These are phyloP conservation scores for Clarias fuscus DNA, from an alignment of 2,797 vertebrate genomes.

Conservation along the genomic window DNA sequence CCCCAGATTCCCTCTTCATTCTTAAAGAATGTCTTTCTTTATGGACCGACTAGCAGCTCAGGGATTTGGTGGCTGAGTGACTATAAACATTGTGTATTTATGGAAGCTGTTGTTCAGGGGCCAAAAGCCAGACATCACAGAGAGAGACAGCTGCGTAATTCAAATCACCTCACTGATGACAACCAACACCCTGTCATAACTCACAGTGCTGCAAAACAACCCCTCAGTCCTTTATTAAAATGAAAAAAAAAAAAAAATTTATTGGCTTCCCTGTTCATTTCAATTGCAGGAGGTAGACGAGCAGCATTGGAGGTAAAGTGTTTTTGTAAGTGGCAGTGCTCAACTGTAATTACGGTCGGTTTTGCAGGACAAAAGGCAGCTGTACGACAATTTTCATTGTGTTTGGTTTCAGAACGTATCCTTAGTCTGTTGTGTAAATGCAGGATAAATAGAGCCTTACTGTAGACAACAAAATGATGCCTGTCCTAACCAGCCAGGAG, in stretches of 20 bases:
- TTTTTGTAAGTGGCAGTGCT: conserved; percentile 54
- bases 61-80: conserved; percentile 31
- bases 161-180: conserved; percentile 50
- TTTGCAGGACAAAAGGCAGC: conserved; percentile 53
- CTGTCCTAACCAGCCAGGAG: conserved; percentile 4
- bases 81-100: conserved; percentile 74
- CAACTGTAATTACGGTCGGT: conserved; percentile 68
- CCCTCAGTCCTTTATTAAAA: background rate
- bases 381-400: conserved; percentile 59
- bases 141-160: conserved; percentile 62
- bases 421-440: conserved; percentile 62
- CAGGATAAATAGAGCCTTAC: conserved; percentile 60
- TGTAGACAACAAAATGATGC: conserved; percentile 18
- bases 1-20: background rate
- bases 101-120: conserved; percentile 65
- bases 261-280: conserved; percentile 48
- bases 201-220: background rate
- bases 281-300: conserved; percentile 61
- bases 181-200: conserved; percentile 58
- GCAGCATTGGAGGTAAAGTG: conserved; percentile 62
- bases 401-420: conserved; percentile 59
- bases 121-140: conserved; percentile 62
- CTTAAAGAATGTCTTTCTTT: background rate
- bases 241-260: background rate
- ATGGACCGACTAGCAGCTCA: conserved; percentile 58